A percentile compares a stretch with the other conserved stretches of the same genome.
These are phyloP conservation scores for Cygnus olor DNA, from an alignment of 2,797 vertebrate genomes.

Conservation along the genomic window DNA sequence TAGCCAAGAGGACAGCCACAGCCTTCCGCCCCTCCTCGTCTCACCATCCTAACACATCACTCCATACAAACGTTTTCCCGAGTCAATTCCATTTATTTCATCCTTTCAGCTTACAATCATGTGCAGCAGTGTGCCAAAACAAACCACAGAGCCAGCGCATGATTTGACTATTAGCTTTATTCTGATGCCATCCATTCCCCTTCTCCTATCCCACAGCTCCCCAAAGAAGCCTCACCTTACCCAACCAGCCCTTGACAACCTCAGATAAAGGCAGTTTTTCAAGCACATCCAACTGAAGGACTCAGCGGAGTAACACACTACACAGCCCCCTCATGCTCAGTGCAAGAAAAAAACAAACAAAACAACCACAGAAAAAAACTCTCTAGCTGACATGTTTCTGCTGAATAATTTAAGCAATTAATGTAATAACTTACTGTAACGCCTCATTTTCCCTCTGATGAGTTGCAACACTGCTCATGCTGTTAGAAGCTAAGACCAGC, in stretches of 20 bases:
- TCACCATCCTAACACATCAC: background rate
- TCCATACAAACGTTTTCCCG: background rate
- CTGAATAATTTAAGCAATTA: background rate
- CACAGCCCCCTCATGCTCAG: background rate
- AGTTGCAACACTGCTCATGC: background rate
- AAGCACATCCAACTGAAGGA: background rate
- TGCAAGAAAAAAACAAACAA: background rate
- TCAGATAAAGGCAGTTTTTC: background rate
- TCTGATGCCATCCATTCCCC: background rate
- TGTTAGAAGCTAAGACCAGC: background rate
- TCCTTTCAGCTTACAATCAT: background rate
- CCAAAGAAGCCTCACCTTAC: background rate
- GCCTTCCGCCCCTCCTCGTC: background rate
- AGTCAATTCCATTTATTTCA: background rate
- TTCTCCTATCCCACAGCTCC: rapidly evolving
- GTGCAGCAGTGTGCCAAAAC: background rate
- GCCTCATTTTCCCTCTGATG: background rate
- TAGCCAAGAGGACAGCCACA: rapidly evolving
- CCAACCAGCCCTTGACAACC: background rate
- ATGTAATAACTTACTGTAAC: background rate
- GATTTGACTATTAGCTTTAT: background rate
- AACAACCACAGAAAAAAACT: background rate
- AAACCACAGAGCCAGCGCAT: background rate
- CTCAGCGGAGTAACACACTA: background rate
- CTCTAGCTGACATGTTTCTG: background rate